These are phyloP conservation scores for Labeo calbasu DNA, from an alignment of 2,797 vertebrate species.

Conservation along the genomic window DNA sequence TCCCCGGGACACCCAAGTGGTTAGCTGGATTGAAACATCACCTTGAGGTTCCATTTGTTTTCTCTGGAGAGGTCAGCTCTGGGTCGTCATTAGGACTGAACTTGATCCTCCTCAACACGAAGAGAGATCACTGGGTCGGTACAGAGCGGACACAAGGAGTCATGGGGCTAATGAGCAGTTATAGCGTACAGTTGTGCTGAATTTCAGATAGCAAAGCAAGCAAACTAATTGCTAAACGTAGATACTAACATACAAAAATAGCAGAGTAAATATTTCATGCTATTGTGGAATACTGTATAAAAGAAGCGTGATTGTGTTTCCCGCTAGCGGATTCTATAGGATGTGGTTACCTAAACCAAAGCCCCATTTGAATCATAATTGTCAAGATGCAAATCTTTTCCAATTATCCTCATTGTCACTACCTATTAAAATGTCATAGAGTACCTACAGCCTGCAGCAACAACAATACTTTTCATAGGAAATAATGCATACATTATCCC, in stretches of 20 bases:
- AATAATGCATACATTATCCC: slow-evolving; percentile 64
- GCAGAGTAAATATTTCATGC: neutral
- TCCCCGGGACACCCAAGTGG: slow-evolving; percentile 82
- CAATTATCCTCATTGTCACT: slow-evolving; percentile 60
- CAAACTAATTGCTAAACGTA: neutral
- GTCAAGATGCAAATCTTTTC: slow-evolving; percentile 60
- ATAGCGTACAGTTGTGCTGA: slow-evolving; percentile 37
- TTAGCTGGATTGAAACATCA: slow-evolving; percentile 87
- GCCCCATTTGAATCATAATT: slow-evolving; percentile 54
- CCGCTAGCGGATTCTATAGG: neutral
- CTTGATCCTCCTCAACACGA: slow-evolving; percentile 80
- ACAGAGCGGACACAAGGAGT: slow-evolving; percentile 56
- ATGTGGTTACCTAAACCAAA: slow-evolving; percentile 35
- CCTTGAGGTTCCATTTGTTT: slow-evolving; percentile 87
- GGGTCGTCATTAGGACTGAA: slow-evolving; percentile 84
- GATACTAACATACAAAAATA: neutral
- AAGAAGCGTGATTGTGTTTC: slow-evolving; percentile 9
- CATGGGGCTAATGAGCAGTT: slow-evolving; percentile 50
- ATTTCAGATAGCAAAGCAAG: neutral
- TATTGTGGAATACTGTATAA: neutral
- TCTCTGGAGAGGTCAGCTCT: slow-evolving; percentile 79
- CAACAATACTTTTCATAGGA: slow-evolving; percentile 65
- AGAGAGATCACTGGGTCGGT: slow-evolving; percentile 72
- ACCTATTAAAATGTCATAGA: slow-evolving; percentile 63
- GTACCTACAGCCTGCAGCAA: slow-evolving; percentile 53